phyloP scores from a whole-genome alignment of 2,888 invertebrate species.

The Vesta saturnalis region DNA sequence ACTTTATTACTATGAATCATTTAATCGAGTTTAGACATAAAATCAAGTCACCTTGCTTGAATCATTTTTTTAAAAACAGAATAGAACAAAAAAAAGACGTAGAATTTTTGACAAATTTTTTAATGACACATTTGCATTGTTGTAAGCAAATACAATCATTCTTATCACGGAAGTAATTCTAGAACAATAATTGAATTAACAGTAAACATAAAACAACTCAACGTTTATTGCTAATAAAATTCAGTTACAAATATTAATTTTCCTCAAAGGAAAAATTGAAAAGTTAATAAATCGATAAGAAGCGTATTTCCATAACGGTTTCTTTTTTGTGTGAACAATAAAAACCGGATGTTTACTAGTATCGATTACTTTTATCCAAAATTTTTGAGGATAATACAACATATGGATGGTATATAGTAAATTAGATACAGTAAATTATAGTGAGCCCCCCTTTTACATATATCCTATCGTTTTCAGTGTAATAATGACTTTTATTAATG shows the following conservation, averaged over 20 bases:
- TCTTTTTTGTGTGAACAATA: neutral
- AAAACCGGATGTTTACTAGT: neutral
- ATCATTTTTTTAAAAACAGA: too few relatives aligned
- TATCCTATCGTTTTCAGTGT: conserved; percentile 17
- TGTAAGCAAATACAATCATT: neutral
- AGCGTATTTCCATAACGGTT: neutral
- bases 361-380: neutral
- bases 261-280: too few relatives aligned
- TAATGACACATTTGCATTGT: neutral
- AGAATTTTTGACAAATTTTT: too few relatives aligned
- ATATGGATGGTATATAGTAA: neutral
- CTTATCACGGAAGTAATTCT: neutral
- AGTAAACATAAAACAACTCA: conserved; percentile 2
- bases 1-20: conserved; percentile 10
- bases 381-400: neutral
- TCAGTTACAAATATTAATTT: neutral
- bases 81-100: too few relatives aligned
- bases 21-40: too few relatives aligned
- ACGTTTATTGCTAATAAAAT: conserved; percentile 1
- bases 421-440: neutral
- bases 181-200: conserved; percentile 13
- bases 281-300: conserved; percentile 5
- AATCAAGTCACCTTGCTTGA: too few relatives aligned
- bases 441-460: neutral
- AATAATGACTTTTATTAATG: conserved; percentile 23